Base-by-base conservation (phyloP, 2,797 vertebrate genomes). In the Enteromius paludinosus region DNA sequence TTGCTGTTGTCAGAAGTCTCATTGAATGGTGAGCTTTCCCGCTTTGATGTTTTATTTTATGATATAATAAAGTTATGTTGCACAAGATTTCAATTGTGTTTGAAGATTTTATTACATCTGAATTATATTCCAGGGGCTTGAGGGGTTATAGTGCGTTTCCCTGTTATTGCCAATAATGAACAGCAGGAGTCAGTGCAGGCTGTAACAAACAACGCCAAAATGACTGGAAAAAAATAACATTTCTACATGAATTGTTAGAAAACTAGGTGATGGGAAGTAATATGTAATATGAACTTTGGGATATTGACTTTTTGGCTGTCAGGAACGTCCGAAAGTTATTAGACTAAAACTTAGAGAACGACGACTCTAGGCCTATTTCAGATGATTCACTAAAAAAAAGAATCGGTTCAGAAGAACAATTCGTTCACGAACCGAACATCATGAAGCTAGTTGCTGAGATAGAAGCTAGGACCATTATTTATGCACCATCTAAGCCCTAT, bases 41-140 rank as follows among this genome's bases (percentile, higher is more conserved):
- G 68, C 5, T 54, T 72, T 83, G 15, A 62, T 28, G 52, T 78
- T 78, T 45, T 72, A 66, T 84, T 56, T 33, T 43, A 68, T 47
- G 69, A 38, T 43, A 59, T 33, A 79, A 79, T 84, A 79, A 84
- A 84, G 62, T 33, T 23, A 10, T 23, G 17, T 54, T 64, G 23
- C 23, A 33, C 30, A 70, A 52, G 41, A 43, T 12, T 43, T 12
- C 15, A 9, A 20, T 28, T 17, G 12, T 20, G 52, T 56, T 79
- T 38, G 38, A 18, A 66, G 45, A 35, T 78, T 7, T 17, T 49
- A 47, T 9, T 14, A 54, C n/a, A 10, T 52, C 25, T 38, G 49
- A 61, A 76, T 25, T 25, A 25, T 52, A 17, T 25, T 35, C 23
- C 52, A n/a, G 18, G 7, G 20, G 25, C 43, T 66, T 5, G 17